These are phyloP conservation scores for Lycorma delicatula DNA, from an alignment of 1,140 invertebrate genomes.

Conservation along the genomic window DNA sequence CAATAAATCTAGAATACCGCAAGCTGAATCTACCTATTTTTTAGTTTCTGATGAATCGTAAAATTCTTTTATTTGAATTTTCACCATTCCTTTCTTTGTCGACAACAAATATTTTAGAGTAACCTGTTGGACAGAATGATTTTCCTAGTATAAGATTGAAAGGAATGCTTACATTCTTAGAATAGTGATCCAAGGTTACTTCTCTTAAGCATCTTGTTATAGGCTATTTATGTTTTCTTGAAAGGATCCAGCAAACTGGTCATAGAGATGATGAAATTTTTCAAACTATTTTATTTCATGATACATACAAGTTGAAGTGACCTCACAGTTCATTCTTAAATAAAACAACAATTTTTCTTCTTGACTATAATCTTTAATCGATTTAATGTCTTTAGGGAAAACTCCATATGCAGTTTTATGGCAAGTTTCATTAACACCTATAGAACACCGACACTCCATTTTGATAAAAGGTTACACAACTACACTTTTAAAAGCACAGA, in stretches of 20 bases:
- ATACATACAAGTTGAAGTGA: slow-evolving; percentile 7
- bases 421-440: slow-evolving; percentile 8
- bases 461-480: too few species aligned
- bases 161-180: background rate
- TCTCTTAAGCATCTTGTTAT: slow-evolving; percentile 6
- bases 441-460: slow-evolving; percentile 9
- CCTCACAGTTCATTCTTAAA: background rate
- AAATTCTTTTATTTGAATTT: slow-evolving; percentile 7
- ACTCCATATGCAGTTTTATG: slow-evolving; percentile 15
- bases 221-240: slow-evolving; percentile 9
- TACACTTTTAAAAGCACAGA: too few species aligned
- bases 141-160: slow-evolving; percentile 14
- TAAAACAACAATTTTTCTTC: slow-evolving; percentile 7
- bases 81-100: too few species aligned
- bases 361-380: slow-evolving; percentile 6
- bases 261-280: slow-evolving; percentile 13
- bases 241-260: slow-evolving; percentile 3
- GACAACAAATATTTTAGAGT: slow-evolving; percentile 14
- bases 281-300: slow-evolving; percentile 15
- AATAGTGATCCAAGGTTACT: slow-evolving; percentile 5
- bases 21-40: slow-evolving; percentile 5
- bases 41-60: slow-evolving; percentile 6
- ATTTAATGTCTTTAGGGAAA: slow-evolving; percentile 10
- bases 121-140: slow-evolving; percentile 12
- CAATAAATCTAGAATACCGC: slow-evolving; percentile 7